These are phyloP conservation scores for Brachionus angularis DNA, from an alignment of 1,140 invertebrate genomes.

Conservation along the genomic window DNA sequence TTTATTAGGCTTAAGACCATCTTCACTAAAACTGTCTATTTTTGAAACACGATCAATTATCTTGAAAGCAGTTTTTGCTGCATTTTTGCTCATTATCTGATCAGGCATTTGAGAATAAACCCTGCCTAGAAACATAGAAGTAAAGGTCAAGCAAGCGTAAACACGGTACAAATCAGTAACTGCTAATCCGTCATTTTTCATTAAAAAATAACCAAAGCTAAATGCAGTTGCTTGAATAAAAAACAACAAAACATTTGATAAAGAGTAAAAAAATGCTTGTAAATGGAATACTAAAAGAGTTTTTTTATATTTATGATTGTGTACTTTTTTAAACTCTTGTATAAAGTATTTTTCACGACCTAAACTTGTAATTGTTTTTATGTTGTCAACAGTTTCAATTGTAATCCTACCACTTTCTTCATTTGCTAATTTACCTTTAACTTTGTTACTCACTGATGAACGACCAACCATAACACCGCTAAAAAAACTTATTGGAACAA, in stretches of 20 bases:
- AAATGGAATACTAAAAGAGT: neutral
- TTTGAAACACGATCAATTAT: slow-evolving; percentile 30
- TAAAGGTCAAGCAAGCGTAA: slow-evolving; percentile 19
- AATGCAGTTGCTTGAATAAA: slow-evolving; percentile 41
- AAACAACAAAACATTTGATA: slow-evolving; percentile 5
- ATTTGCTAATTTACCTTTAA: neutral
- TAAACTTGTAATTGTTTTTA: slow-evolving; percentile 7
- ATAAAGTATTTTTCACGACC: slow-evolving; percentile 23
- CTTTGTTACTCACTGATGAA: neutral
- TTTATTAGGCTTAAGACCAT: slow-evolving; percentile 14
- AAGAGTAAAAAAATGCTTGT: neutral
- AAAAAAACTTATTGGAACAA: slow-evolving; percentile 64
- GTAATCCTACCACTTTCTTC: slow-evolving; percentile 41
- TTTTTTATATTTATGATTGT: neutral
- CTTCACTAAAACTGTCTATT: slow-evolving; percentile 37
- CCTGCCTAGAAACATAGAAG: slow-evolving; percentile 18
- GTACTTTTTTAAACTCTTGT: slow-evolving; percentile 6
- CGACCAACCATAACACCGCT: slow-evolving; percentile 55
- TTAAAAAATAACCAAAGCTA: slow-evolving; percentile 20
- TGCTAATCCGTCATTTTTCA: neutral
- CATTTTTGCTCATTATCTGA: neutral
- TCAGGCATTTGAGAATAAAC: neutral
- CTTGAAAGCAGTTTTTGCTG: neutral
- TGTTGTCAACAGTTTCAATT: slow-evolving; percentile 38
- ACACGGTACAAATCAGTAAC: neutral